Evolutionary conservation across 2,888 invertebrate species (phyloP), one percentile per base, ranked within the genome.

Genomic region (Neoscelio sp.): DNA sequence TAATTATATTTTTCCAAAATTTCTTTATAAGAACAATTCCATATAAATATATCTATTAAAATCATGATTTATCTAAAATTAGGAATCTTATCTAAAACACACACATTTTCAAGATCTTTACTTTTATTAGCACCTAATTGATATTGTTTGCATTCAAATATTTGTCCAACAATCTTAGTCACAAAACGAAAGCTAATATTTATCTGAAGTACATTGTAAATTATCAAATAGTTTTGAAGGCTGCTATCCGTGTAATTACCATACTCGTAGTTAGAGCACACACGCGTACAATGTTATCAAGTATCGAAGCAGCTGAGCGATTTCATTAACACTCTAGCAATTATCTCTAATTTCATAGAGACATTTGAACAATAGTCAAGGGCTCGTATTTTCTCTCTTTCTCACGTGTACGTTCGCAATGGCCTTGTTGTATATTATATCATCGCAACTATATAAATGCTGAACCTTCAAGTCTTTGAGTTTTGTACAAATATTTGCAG

Each of bases 351-450:
- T 65, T 74, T 75, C 65, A 79, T 75, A 79, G 62, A 70, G 71
- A 74, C 75, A 56, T 68, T 79, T 79, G 46, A 79, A 70, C 67
- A 60, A 67, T 75, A 52, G 65, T 75, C 79, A 79, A 79, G 79
- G 79, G 71, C 79, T 67, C 17, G 7, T 60, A 40, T 68, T 78
- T 56, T 35, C 13, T 38, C 15, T 67, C 33, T 35, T 12, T 18
- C 13, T 30, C 38, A 10, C 20, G 23, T 7, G 12, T 26, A 44
- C 6, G 15, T 42, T 40, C 44, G 18, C 56, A 30, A 10, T 50
- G 74, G 48, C 54, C 50, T 68, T 33, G 44, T 12, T 20, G 42
- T 10, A 20, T 20, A 5, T n/a, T 33, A n/a, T 10, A n/a, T 33
- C 33, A 33, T 33, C n/a, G n/a, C n/a, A n/a, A n/a, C n/a, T 33